These are phyloP conservation scores for Phyllostomus discolor DNA, from an alignment of 2,113 vertebrate genomes.

Conservation along the genomic window DNA sequence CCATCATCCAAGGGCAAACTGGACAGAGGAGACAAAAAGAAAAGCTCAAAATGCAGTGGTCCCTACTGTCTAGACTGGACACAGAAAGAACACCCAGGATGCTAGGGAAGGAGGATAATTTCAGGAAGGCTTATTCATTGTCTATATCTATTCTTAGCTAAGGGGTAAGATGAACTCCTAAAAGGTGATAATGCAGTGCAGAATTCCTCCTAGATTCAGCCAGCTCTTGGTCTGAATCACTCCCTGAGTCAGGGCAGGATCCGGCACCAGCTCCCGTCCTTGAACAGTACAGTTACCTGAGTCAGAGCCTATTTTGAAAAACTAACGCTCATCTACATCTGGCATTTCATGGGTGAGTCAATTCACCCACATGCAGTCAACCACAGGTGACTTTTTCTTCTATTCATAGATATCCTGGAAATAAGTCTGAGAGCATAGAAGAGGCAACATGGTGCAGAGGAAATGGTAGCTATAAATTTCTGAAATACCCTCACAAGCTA, in stretches of 20 bases:
- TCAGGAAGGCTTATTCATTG: conserved; percentile 20
- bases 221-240: conserved; percentile 57
- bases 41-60: neutral
- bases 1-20: conserved; percentile 9
- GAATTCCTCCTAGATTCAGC: conserved; percentile 18
- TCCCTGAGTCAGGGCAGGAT: conserved; percentile 56
- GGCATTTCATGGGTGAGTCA: conserved; percentile 44
- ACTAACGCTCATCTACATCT: conserved; percentile 52
- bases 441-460: neutral
- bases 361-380: neutral
- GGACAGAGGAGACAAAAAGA: neutral
- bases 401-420: conserved; percentile 41
- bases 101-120: neutral
- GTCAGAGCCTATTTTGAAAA: conserved; percentile 66
- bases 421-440: neutral
- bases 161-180: conserved; percentile 37
- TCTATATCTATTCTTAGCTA: conserved; percentile 55
- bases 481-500: neutral
- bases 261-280: neutral
- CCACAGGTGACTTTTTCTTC: conserved; percentile 57
- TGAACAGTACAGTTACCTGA: conserved; percentile 48
- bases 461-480: neutral
- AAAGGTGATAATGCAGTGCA: conserved; percentile 31
- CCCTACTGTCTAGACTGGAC: neutral
- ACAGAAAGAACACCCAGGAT: neutral